Evolutionary conservation across 2,888 invertebrate genomes (phyloP).

Genomic region (Drosophila paramelanica): DNA sequence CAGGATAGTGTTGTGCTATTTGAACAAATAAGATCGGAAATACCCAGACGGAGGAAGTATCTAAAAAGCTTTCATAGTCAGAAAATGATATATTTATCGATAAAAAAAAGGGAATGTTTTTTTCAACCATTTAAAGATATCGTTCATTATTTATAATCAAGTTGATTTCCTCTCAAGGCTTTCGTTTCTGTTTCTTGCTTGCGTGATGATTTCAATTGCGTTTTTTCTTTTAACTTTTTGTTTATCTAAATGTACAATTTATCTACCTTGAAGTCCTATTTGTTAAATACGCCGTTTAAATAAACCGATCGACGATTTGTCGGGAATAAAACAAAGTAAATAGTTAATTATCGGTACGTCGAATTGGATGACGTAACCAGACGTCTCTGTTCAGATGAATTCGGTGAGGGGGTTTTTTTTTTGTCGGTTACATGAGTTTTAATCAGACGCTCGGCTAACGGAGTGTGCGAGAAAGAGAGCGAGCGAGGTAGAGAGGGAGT

Average conservation of each 20-base stretch:
- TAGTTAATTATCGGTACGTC: constrained; percentile 15
- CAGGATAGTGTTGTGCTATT: no score
- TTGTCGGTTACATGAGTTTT: constrained; percentile 29
- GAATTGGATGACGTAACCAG: constrained; percentile 40
- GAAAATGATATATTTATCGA: no score
- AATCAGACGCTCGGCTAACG: constrained; percentile 33
- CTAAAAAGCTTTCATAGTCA: no score
- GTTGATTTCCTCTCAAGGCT: not conserved
- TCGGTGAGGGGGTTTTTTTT: constrained; percentile 25
- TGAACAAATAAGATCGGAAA: no score
- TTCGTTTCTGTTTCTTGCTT: constrained; percentile 8
- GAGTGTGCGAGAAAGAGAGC: not conserved
- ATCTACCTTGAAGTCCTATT: constrained; percentile 38
- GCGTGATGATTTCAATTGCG: constrained; percentile 66
- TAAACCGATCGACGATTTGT: no score
- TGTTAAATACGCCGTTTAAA: constrained; percentile 28
- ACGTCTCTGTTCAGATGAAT: constrained; percentile 12
- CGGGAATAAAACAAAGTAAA: constrained; percentile 23
- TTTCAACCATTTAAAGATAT: no score
- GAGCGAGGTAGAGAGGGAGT: not conserved
- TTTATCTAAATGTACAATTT: not conserved
- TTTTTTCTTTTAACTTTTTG: constrained; percentile 4
- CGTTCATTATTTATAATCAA: no score
- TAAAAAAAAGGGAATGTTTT: no score
- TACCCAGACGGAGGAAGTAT: no score